phyloP scores from a whole-genome alignment of 2,888 invertebrate species.

The Nomada ruficornis region DNA sequence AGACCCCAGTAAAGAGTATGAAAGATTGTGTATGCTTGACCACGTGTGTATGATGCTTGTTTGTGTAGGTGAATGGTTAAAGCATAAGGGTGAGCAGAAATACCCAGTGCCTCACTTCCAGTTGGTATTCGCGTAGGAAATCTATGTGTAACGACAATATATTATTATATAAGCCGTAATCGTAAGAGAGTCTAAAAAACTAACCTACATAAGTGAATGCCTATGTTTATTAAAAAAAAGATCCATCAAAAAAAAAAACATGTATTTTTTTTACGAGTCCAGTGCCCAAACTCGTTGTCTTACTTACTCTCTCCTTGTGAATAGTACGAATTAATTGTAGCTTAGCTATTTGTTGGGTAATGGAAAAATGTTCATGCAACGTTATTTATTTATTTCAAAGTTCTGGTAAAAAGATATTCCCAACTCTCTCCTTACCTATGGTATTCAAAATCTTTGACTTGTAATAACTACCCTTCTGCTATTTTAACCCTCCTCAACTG shows the following conservation, averaged over 20 bases:
- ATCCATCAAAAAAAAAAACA: constrained; percentile 67
- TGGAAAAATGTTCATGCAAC: background rate
- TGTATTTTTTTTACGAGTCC: constrained; percentile 2
- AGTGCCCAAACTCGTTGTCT: background rate
- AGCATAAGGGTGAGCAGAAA: constrained; percentile 50
- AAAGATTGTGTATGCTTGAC: constrained; percentile 30
- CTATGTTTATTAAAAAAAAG: constrained; percentile 81
- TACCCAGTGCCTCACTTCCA: constrained; percentile 75
- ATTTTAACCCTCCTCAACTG: background rate
- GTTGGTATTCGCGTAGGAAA: constrained; percentile 73
- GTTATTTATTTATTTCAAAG: background rate
- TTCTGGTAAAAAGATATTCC: background rate
- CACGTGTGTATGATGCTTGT: constrained; percentile 43
- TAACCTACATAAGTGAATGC: constrained; percentile 80
- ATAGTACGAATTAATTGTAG: background rate
- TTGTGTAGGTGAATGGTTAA: constrained; percentile 53
- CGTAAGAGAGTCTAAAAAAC: constrained; percentile 83
- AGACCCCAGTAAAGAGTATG: constrained; percentile 42
- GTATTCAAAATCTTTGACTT: background rate
- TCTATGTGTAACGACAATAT: constrained; percentile 76
- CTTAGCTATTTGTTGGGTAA: background rate
- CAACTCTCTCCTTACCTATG: too few species aligned
- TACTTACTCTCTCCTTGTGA: background rate
- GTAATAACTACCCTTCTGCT: background rate
- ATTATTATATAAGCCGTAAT: constrained; percentile 76